Base-by-base conservation (phyloP, 2,113 vertebrate species). In the Tor tambroides region DNA sequence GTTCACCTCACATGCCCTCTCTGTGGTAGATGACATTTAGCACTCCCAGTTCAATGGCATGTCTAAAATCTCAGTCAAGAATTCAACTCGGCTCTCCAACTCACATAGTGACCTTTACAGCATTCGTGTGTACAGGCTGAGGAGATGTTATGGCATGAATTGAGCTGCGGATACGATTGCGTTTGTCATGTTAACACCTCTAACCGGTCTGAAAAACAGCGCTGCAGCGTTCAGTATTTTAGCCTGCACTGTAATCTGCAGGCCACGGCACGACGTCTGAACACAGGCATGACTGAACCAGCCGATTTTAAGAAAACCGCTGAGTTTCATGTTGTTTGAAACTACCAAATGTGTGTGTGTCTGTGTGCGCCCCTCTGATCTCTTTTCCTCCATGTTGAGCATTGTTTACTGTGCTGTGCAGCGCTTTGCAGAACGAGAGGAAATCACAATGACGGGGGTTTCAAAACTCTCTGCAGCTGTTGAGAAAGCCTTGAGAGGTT, bases 371-470 rank as follows among this genome's bases (percentile, higher is more conserved):
- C 59, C n/a, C 5, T 5, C 17, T 67, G 38, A 82, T 65, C n/a
- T 82, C 81, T 71, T 71, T 43, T 83, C 65, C 28, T 61, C 56
- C 28, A 5, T 75, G 83, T 56, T 84, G 89, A 90, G 85, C 75
- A 86, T 80, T 90, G 88, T 91, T 85, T 93, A 92, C 88, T 87
- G 89, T 91, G 88, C 84, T 90, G 78, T 90, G 92, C 92, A 92
- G 91, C 90, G 11, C 63, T 30, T 80, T 86, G 69, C 51, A 81
- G 67, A 93, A 89, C 92, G 92, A 94, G 94, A 95, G 94, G 95
- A 95, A 95, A 93, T 95, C 94, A 94, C 93, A 93, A 94, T 89
- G 93, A 92, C 89, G 92, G 93, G 93, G 92, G 93, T 94, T 95
- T 95, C 92, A 93, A 92, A 94, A 94, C 91, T 90, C 87, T 92